Base-by-base conservation (phyloP, 2,113 vertebrate species). In the Lampris megalopsis region DNA sequence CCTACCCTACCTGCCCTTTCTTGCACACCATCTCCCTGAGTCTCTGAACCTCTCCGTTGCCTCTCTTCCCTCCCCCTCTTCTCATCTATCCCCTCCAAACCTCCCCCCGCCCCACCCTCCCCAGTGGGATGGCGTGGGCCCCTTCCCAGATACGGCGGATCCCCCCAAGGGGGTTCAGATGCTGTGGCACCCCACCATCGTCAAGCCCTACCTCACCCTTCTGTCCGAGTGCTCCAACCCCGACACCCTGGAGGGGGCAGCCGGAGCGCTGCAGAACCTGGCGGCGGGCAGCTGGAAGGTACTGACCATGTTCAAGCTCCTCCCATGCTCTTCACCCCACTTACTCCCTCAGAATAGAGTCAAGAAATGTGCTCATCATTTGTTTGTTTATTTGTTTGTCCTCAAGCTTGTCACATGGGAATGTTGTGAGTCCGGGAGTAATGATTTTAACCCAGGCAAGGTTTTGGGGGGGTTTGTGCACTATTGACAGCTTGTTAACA, bases 151-250 rank as follows among this genome's bases (percentile, higher is more conserved):
- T 85, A 96, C 96, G 70, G 93, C 95, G 41, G 96, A 99, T 82
- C 97, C 97, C 75, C 98, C 98, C 67, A 99, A 98, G 94, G 98
- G 98, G 76, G 97, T 99, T 92, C 97, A 99, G 94, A 98, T 99
- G 97, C 93, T 99, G 92, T 99, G 98, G 98, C 98, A 99, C 94
- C 98, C 98, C 56, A 98, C 97, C 86, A 98, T 99, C 87, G 98
- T 99, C 89, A 99, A 99, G 96, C 98, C 98, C 94, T 99, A 99
- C 97, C 98, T 99, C 95, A 98, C 97, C 73, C 96, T 99, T 92
- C 96, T 99, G 86, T 99, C 98, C 77, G 98, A 99, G 94, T 99
- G 98, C 95, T 99, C 98, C 79, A 99, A 99, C 87, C 96, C 98
- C 35, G 98, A 99, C 94, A 99, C 98, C 0, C 94, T 99, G 91